Evolutionary conservation across 53 echinoderm and acorn worm species (phyloP), one percentile per base, ranked within the genome.

Genomic region (Echinometra lucunter): DNA sequence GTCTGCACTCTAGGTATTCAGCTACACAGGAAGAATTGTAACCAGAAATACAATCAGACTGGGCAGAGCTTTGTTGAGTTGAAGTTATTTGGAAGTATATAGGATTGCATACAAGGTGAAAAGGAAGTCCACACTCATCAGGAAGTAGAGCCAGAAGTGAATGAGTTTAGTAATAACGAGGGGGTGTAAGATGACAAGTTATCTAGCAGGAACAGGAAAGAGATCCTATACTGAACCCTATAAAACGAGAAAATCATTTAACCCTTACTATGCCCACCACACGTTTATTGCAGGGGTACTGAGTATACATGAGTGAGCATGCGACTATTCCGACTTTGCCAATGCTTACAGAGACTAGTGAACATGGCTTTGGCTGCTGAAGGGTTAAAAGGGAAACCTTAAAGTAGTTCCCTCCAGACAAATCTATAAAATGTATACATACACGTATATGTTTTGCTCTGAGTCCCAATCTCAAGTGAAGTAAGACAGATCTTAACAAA

Each of bases 121-220:
- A 4, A 85, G 85, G 85, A 85, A 85, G 49, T 28, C 12, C 30
- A 45, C 47, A 85, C 81, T 44, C n/a, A n/a, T n/a, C 85, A 85
- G 85, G 85, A 85, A 85, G 85, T 85, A 85, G 1, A n/a, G 81
- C 40, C 44, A 81, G 40, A 4, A 42, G 30, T 72, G 72, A 53
- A 53, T 53, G 53, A 53, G 53, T 53, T 53, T 53, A 53, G 10
- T 19, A 10, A 11, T 38, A 42, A 4, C 21, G 78, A 38, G 78
- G 37, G 78, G 42, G 78, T 2, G 78, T 78, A 4, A 42, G 78
- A 78, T 78, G 78, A 42, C 78, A 78, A 38, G 21, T 40, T 34
- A 34, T 42, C 40, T 40, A 17, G 38, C 78, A 78, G 19, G 23
- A 78, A 78, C 78, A 78, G 78, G 78, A 78, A 42, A 78, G 72